A percentile compares a stretch with the other conserved stretches of the same genome.
phyloP scores from a whole-genome alignment of 2,888 invertebrate species.

The Polymixis lichenea region DNA sequence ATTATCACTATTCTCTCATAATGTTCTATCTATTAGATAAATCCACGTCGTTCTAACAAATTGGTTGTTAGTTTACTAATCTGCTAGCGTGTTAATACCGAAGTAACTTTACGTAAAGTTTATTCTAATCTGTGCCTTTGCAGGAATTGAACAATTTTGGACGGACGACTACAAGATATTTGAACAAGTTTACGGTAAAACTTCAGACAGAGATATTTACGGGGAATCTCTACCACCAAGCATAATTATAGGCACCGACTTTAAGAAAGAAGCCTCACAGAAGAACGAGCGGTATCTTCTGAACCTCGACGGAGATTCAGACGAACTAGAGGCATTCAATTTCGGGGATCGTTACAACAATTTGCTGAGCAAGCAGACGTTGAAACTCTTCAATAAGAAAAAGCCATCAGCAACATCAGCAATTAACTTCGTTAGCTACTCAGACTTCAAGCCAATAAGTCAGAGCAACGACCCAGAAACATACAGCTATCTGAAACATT shows the following conservation, averaged over 20 bases:
- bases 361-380: conserved; percentile 66
- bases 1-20: background rate
- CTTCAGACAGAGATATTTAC: conserved; percentile 84
- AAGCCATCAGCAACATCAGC: conserved; percentile 70
- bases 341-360: conserved; percentile 73
- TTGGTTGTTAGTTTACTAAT: background rate
- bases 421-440: conserved; percentile 78
- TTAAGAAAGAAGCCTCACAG: conserved; percentile 74
- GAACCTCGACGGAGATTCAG: conserved; percentile 66
- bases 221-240: conserved; percentile 78
- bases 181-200: conserved; percentile 85
- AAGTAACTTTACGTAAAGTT: background rate
- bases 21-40: background rate
- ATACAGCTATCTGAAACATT: conserved; percentile 81
- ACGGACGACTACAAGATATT: conserved; percentile 85
- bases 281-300: conserved; percentile 76
- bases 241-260: conserved; percentile 62
- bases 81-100: background rate
- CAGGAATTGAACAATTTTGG: conserved; percentile 85
- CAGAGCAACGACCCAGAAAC: conserved; percentile 81
- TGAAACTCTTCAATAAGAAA: conserved; percentile 61
- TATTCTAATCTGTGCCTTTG: conserved; percentile 50
- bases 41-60: background rate
- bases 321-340: conserved; percentile 69
- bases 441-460: conserved; percentile 81